Evolutionary conservation across 2,797 vertebrate genomes (phyloP), one percentile per base, ranked within the genome.

Genomic region (Centropyge bicolor): DNA sequence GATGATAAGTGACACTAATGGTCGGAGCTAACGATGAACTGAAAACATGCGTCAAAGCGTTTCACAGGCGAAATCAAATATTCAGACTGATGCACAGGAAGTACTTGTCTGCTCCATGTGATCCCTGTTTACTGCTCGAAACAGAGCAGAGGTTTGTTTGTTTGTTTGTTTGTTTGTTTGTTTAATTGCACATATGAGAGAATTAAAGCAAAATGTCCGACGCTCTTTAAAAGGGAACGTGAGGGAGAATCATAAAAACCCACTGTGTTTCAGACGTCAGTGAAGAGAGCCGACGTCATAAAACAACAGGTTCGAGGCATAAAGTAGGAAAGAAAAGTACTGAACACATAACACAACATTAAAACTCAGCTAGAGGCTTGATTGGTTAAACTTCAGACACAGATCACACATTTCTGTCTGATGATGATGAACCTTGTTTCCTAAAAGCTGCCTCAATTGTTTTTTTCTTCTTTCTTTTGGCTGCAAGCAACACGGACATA

Each of bases 1-100:
- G 46, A 74, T 38, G 67, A 64, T 69, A 60, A 74, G 41, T 72
- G 70, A 75, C 5, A 20, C 74, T 81, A 62, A 79, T 49, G 69
- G 66, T 45, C 55, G n/a, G n/a, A 41, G 49, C 41, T 59, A 80
- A 83, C 49, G 22, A 83, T 55, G 3, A 14, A 77, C 19, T 51
- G 41, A 57, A 84, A 74, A 49, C 27, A 17, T n/a, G 43, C 17
- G 16, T 74, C 48, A 63, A 60, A 49, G 59, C 36, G 49, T 56
- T 67, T 79, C 67, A 69, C 59, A 51, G 19, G 38, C 9, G 11
- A 61, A n/a, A 20, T 62, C 7, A 48, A 59, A 74, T 24, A 45
- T 43, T 63, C 13, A 14, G 46, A 65, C 19, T 46, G 68, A 79
- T 64, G 80, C 65, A 38, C 0, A 49, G 31, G 22, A 71, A 71